phyloP scores from a whole-genome alignment of 2,888 invertebrate genomes.

The Cactoblastis cactorum region DNA sequence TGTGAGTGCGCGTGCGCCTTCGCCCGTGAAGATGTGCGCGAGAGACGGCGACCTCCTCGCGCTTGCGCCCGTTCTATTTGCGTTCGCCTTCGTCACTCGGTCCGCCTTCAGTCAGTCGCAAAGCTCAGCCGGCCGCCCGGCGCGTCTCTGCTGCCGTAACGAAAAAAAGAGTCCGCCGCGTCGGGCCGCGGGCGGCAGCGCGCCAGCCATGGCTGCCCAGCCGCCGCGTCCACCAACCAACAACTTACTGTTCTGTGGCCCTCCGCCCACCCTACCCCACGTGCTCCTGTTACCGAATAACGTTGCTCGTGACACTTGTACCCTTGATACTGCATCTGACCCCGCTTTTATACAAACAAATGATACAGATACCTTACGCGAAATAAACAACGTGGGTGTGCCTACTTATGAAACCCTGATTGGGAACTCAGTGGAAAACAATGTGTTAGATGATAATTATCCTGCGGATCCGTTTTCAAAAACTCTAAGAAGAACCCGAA shows the following conservation, averaged over 20 bases:
- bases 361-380: constrained; percentile 54
- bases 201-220: constrained; percentile 72
- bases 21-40: constrained; percentile 77
- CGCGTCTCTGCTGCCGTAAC: constrained; percentile 62
- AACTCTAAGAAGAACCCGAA: constrained; percentile 62
- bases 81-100: constrained; percentile 76
- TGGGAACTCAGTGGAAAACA: constrained; percentile 43
- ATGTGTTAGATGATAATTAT: constrained; percentile 40
- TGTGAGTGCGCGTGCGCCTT: constrained; percentile 72
- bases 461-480: constrained; percentile 40
- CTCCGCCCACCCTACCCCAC: constrained; percentile 70
- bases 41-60: constrained; percentile 78
- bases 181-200: constrained; percentile 59
- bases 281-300: constrained; percentile 75
- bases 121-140: constrained; percentile 73
- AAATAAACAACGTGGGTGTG: constrained; percentile 75
- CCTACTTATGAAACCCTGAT: constrained; percentile 53
- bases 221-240: constrained; percentile 71
- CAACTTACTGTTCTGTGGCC: constrained; percentile 71
- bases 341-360: constrained; percentile 47
- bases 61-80: constrained; percentile 78
- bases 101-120: constrained; percentile 77
- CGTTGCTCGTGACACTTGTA: constrained; percentile 34
- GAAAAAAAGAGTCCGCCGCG: constrained; percentile 56
- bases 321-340: constrained; percentile 35